phyloP scores from a whole-genome alignment of 2,113 vertebrate species.

The Electrona antarctica region DNA sequence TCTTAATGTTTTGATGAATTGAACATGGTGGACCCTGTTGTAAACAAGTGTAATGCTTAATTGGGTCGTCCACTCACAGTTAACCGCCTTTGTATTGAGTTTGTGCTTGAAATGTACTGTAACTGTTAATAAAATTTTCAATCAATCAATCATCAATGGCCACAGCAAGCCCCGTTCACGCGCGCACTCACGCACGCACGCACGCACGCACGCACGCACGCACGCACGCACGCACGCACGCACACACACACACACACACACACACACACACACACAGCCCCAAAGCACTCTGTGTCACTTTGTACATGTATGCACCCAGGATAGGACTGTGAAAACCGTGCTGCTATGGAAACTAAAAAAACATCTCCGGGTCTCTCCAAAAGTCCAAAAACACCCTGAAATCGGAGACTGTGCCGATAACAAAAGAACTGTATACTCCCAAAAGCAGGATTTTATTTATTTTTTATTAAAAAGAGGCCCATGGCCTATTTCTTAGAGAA shows the following conservation, averaged over 20 bases:
- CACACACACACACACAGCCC: background rate
- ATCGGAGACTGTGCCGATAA: conserved; percentile 70
- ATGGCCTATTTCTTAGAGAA: conserved; percentile 68
- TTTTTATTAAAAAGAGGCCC: conserved; percentile 68
- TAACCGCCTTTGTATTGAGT: no score
- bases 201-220: background rate
- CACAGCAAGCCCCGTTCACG: no score
- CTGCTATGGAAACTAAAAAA: conserved; percentile 46
- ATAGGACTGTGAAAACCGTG: conserved; percentile 11
- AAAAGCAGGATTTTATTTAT: conserved; percentile 75
- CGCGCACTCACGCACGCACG: background rate
- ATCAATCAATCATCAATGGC: no score
- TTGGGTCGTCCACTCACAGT: no score
- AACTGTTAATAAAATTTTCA: no score
- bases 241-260: conserved; percentile 6
- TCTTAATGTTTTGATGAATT: no score
- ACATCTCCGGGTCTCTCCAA: conserved; percentile 68
- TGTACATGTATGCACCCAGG: background rate
- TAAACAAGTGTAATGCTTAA: no score
- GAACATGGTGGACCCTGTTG: no score
- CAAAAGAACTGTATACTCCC: conserved; percentile 70
- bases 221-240: conserved; percentile 2
- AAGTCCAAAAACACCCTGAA: conserved; percentile 66
- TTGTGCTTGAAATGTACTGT: no score
- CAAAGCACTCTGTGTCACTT: no score